Base-by-base conservation (phyloP, 2,797 vertebrate genomes). In the Acanthis flammea region DNA sequence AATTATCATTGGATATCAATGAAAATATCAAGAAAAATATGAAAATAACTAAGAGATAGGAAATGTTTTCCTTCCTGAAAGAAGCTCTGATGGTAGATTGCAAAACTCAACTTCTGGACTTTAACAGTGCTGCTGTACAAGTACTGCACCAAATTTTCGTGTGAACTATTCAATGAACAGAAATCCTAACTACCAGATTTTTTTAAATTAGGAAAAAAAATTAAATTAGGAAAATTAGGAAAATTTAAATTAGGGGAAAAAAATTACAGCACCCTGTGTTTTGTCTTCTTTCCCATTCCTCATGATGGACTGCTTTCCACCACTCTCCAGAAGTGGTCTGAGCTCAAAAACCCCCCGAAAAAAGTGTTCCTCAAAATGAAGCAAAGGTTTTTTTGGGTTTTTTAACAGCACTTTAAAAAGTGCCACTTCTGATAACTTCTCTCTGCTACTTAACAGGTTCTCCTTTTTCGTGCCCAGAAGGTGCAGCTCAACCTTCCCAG, bases 261-360 rank as follows among this genome's bases (percentile, higher is more conserved):
- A 10, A 25, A 48, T 6, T 8, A 24, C 14, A 47, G 3, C 24
- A 54, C 19, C 8, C 9, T 41, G 1, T 30, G 28, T 45, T 80
- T 80, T 68, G 3, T 30, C 22, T 42, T 73, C 27, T 67, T 54
- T 73, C 33, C 21, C 17, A 27, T 79, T 57, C 19, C 22, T 75
- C 6, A 30, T 3, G 37, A 55, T 13, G 2, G 2, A 27, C 41
- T 76, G 41, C 22, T 90, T 74, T 51, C 17, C 42, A 54, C 8
- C 13, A 37, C 1, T 72, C 74, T 44, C 57, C 54, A 72, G n/a
- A 68, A 74, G 6, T 19, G 28, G 5, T 9, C 37, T 2, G 14
- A 14, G 12, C 18, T 67, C 33, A 53, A 50, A 85, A 73, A 14
- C 0, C 0, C 5, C 8, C 8, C 0, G 0, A 6, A 25, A 75